Conservation (phyloP, 2,113 vertebrate genomes). For the Geococcyx californianus region DNA sequence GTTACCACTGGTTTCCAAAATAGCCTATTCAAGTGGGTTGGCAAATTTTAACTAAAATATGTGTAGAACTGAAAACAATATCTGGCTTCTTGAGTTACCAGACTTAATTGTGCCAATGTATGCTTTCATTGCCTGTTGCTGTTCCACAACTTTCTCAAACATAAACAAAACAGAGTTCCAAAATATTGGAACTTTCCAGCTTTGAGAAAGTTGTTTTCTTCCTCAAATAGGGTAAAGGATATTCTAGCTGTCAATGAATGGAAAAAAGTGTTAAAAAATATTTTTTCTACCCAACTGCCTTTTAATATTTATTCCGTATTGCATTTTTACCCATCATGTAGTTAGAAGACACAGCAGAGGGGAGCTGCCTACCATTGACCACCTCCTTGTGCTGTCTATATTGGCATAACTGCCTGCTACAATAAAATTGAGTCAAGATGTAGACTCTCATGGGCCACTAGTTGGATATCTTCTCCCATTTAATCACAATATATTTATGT, state of each 20-base stretch:
- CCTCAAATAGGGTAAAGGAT: slow-evolving; percentile 17
- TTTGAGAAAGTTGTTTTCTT: slow-evolving; percentile 60
- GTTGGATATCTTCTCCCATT: neutral
- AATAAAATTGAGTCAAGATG: neutral
- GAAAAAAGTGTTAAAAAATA: slow-evolving; percentile 47
- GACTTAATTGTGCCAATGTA: slow-evolving; percentile 60
- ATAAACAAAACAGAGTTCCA: slow-evolving; percentile 61
- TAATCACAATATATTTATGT: neutral
- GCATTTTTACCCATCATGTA: neutral
- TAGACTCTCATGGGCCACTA: neutral
- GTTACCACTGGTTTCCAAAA: slow-evolving; percentile 55
- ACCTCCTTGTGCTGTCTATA: rapidly evolving
- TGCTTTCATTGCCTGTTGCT: slow-evolving; percentile 62
- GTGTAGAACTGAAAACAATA: slow-evolving; percentile 59
- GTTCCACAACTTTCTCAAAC: slow-evolving; percentile 58
- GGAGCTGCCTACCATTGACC: neutral
- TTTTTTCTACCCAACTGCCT: neutral
- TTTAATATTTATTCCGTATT: slow-evolving; percentile 6
- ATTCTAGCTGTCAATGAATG: slow-evolving; percentile 56
- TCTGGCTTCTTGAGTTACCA: slow-evolving; percentile 63
- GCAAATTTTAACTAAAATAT: slow-evolving; percentile 34
- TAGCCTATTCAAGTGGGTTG: slow-evolving; percentile 49
- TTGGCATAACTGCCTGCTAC: neutral
- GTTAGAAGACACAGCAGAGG: neutral
- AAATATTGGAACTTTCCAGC: slow-evolving; percentile 62